These are phyloP conservation scores for Ctenodactylus gundi DNA, from an alignment of 2,113 vertebrate species.

Conservation along the genomic window DNA sequence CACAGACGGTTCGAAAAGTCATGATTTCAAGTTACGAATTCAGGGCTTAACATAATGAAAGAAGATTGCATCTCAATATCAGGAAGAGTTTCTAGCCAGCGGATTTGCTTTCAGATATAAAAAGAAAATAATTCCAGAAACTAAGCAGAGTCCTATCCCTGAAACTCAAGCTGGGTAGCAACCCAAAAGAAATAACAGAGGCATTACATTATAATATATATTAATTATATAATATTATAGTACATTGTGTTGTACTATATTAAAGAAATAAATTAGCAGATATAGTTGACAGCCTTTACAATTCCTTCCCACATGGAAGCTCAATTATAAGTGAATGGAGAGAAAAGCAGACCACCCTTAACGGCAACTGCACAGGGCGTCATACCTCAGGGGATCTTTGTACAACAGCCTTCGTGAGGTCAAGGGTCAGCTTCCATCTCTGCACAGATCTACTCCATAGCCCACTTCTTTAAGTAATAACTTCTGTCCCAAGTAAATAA, in stretches of 20 bases:
- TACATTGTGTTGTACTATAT: background rate
- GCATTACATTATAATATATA: background rate
- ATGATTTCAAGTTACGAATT: background rate
- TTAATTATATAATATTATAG: background rate
- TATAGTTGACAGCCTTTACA: background rate
- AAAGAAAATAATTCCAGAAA: background rate
- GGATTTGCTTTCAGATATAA: background rate
- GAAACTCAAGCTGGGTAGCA: background rate
- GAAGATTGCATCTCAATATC: background rate
- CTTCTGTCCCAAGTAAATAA: background rate
- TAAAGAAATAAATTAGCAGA: background rate
- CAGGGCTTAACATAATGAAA: background rate
- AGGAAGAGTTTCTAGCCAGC: background rate
- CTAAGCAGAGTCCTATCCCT: background rate
- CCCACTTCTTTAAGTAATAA: background rate
- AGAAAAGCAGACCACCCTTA: background rate
- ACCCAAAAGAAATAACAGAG: background rate
- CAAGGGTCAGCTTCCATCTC: background rate
- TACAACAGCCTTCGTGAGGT: background rate
- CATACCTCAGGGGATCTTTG: background rate
- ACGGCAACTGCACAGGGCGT: background rate
- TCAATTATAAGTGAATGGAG: slow-evolving; percentile 15
- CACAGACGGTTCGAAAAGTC: background rate
- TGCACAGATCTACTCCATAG: background rate
- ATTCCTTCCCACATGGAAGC: background rate